Percentiles rank a stretch among this genome's conserved stretches.
Evolutionary conservation across 1,140 invertebrate species (phyloP).

Genomic region (Microplitis mediator): DNA sequence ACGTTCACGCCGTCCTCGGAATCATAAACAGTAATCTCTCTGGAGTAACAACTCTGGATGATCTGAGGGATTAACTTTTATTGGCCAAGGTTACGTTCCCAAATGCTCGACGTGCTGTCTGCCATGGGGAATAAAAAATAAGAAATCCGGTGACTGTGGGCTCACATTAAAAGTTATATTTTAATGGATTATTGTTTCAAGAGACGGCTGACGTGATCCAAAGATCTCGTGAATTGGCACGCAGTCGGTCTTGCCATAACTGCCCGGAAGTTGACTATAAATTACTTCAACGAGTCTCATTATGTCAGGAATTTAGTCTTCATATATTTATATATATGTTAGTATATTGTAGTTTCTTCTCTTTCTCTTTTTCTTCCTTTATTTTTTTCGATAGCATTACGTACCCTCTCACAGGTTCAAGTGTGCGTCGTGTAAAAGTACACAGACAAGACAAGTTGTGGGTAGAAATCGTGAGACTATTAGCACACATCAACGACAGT

Average conservation of each 20-base stretch:
- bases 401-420: neutral
- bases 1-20: neutral
- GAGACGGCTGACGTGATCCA: no score
- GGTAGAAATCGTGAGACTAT: conserved; percentile 50
- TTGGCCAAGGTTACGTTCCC: conserved; percentile 43
- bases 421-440: neutral
- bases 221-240: conserved; percentile 25
- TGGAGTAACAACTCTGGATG: conserved; percentile 19
- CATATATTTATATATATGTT: neutral
- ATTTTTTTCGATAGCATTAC: no score
- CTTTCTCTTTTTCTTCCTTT: no score
- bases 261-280: conserved; percentile 29
- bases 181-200: conserved; percentile 39
- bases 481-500: conserved; percentile 61
- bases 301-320: neutral
- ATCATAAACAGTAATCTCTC: conserved; percentile 41
- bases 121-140: conserved; percentile 17
- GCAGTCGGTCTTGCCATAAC: conserved; percentile 20
- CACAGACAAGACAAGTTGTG: conserved; percentile 19
- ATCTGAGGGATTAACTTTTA: conserved; percentile 41
- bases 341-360: no score
- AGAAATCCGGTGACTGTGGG: no score
- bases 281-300: conserved; percentile 12
- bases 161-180: neutral
- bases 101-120: conserved; percentile 34